phyloP scores from a whole-genome alignment of 1,140 invertebrate genomes.

The Teleogryllus occipitalis region DNA sequence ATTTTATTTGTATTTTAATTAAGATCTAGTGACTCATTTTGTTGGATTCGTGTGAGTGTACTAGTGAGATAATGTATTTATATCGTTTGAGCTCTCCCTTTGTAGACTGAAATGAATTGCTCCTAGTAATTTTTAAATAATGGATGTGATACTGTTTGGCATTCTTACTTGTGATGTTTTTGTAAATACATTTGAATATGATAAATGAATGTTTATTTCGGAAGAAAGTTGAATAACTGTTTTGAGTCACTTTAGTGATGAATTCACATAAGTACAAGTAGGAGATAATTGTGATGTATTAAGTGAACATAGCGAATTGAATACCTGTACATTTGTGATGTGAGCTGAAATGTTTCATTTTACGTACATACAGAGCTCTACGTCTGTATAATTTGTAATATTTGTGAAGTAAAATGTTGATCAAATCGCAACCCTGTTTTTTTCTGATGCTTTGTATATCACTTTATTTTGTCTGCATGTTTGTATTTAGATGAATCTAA shows the following conservation, averaged over 20 bases:
- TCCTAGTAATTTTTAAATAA: neutral
- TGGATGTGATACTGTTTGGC: neutral
- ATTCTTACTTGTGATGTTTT: neutral
- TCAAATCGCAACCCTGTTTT: neutral
- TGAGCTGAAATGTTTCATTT: neutral
- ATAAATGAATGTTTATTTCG: neutral
- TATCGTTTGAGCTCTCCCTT: neutral
- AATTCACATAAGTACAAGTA: constrained; percentile 13
- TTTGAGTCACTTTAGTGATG: neutral
- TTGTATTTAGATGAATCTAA: too few species aligned
- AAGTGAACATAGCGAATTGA: constrained; percentile 9
- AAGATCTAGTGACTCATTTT: neutral
- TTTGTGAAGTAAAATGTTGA: constrained; percentile 10
- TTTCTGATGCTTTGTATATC: neutral
- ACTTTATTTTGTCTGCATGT: too few species aligned
- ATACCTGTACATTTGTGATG: constrained; percentile 14
- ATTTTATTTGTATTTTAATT: neutral
- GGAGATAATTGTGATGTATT: constrained; percentile 12
- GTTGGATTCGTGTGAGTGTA: neutral
- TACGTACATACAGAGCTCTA: constrained; percentile 1
- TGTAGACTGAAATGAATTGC: neutral
- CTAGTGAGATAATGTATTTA: neutral
- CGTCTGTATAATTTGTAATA: constrained; percentile 2
- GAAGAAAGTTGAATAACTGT: neutral
- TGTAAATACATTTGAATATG: neutral